Base-by-base conservation (phyloP, 2,888 invertebrate species). In the Drosophila monieri region DNA sequence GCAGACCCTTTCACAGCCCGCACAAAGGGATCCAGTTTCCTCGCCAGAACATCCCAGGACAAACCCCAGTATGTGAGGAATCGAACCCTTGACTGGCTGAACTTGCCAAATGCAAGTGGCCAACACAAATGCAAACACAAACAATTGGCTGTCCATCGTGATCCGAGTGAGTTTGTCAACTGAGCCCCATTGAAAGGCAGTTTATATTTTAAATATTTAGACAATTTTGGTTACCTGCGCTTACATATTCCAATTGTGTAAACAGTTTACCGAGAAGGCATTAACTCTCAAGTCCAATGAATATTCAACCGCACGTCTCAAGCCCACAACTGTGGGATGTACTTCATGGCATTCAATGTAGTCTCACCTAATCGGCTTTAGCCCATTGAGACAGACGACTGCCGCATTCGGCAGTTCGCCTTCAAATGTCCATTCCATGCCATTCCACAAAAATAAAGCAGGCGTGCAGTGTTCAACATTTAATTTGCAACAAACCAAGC, bases 381-480 rank as follows among this genome's bases (percentile, higher is more conserved):
- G 9, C 10, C 18, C 15, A 58, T 35, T 52, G 43, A 44, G 35
- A 48, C 25, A 44, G 35, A 48, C 25, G 18, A 15, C 48, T 57
- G 57, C 48, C 48, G 32, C n/a, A 27, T 41, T n/a, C n/a, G n/a
- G 54, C 12, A 12, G 12, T 32, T 32, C 32, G 12, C 15, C 37
- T 46, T 14, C 30, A 60, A 59, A 67, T 65, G 57, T 47, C 52
- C 47, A n/a, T 32, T 10, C 18, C 18, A 27, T 49, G 46, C 21
- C 55, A 78, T 70, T 56, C 49, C 15, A 41, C 41, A 41, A 54
- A 41, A 61, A 65, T 67, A 61, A 37, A 62, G 54, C 68, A 68
- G 51, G n/a, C 64, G 64, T 73, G 52, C 44, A 49, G 62, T 6
- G 25, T n/a, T 41, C 44, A 39, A 51, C 58, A 77, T 75, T 70